Percentiles rank a stretch among this genome's conserved stretches.
phyloP scores from a whole-genome alignment of 2,113 vertebrate species.

The Upupa epops region DNA sequence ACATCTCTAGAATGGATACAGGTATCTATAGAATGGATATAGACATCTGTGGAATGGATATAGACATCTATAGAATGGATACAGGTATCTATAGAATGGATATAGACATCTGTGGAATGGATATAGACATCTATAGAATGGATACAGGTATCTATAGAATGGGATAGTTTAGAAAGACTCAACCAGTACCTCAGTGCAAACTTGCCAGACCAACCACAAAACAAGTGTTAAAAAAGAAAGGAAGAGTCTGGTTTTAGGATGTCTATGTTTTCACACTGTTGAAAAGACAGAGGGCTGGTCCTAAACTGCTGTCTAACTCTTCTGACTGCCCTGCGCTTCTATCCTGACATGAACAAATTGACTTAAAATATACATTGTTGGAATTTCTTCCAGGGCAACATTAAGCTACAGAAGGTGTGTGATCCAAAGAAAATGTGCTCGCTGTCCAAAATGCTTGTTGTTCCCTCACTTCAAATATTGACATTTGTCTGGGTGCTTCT shows the following conservation, averaged over 20 bases:
- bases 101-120: no score
- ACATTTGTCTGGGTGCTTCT: slow-evolving; percentile 73
- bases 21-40: no score
- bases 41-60: no score
- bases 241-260: not conserved
- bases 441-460: slow-evolving; percentile 67
- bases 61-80: no score
- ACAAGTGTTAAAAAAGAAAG: not conserved
- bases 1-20: no score
- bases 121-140: no score
- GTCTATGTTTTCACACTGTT: not conserved
- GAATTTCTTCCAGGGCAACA: slow-evolving; percentile 51
- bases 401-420: slow-evolving; percentile 34
- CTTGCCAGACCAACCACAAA: not conserved
- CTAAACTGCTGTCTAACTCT: not conserved
- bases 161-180: not conserved
- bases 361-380: slow-evolving; percentile 27
- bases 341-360: not conserved
- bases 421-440: slow-evolving; percentile 75
- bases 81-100: no score
- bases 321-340: not conserved
- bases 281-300: not conserved
- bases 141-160: no score
- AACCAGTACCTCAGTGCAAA: not conserved
- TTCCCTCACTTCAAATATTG: slow-evolving; percentile 74